Percentiles rank a stretch among this genome's conserved stretches.
phyloP scores from a whole-genome alignment of 1,140 invertebrate genomes.

The Kradibia gibbosae region DNA sequence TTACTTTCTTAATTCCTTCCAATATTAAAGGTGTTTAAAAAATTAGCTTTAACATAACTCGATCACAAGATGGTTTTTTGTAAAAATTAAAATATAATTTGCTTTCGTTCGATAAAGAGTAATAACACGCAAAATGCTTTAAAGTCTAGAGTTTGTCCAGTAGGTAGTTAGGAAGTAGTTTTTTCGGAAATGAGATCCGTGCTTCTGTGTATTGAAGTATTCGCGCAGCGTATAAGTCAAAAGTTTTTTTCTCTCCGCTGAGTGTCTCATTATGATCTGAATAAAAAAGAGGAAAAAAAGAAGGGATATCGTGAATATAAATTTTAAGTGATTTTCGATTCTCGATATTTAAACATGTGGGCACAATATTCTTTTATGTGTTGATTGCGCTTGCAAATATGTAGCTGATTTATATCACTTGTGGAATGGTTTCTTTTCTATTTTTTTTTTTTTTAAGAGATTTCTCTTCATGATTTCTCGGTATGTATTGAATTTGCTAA shows the following conservation, averaged over 20 bases:
- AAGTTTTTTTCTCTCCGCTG: background rate
- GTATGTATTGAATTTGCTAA: background rate
- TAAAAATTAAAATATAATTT: too few relatives aligned
- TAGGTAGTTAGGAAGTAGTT: too few relatives aligned
- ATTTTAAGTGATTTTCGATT: conserved; percentile 23
- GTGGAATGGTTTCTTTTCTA: background rate
- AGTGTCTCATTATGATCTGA: background rate
- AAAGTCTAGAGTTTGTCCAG: too few relatives aligned
- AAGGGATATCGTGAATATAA: conserved; percentile 18
- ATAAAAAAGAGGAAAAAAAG: conserved; percentile 22
- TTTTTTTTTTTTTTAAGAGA: background rate
- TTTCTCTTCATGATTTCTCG: background rate
- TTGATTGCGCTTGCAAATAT: background rate
- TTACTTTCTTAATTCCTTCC: too few relatives aligned
- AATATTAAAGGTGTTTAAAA: too few relatives aligned
- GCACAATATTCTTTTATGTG: background rate
- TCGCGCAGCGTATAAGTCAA: conserved; percentile 33
- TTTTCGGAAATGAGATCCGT: conserved; percentile 37
- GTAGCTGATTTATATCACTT: background rate
- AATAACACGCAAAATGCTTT: too few relatives aligned
- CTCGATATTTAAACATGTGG: background rate
- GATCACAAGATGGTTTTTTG: too few relatives aligned
- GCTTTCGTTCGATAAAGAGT: too few relatives aligned
- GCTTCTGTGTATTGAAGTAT: background rate
- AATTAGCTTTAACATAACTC: too few relatives aligned